Evolutionary conservation across 2,797 vertebrate genomes (phyloP).

Genomic region (Sebastes vulpes): DNA sequence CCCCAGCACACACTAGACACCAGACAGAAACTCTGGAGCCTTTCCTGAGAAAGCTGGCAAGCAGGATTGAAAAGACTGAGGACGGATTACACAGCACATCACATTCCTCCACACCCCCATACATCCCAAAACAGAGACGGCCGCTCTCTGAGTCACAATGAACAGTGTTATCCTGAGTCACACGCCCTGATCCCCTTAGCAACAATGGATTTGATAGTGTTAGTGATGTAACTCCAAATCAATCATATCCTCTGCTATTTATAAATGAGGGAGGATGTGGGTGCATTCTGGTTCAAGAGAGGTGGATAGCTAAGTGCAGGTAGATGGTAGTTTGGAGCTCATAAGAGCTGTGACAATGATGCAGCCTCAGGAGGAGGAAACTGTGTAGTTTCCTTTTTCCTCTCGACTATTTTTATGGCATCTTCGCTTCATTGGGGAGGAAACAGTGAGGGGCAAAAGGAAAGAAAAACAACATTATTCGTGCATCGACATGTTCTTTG

Average conservation of each 20-base stretch:
- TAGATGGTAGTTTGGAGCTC: neutral
- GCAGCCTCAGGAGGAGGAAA: slow-evolving; percentile 5
- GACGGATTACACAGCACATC: slow-evolving; percentile 44
- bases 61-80: neutral
- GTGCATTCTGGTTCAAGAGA: slow-evolving; percentile 22
- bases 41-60: slow-evolving; percentile 6
- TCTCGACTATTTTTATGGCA: neutral
- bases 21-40: neutral
- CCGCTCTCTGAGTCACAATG: slow-evolving; percentile 50
- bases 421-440: neutral
- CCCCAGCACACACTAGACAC: neutral
- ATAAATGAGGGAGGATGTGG: slow-evolving; percentile 45
- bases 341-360: neutral
- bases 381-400: slow-evolving; percentile 5
- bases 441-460: neutral
- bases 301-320: neutral
- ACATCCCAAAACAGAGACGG: slow-evolving; percentile 62
- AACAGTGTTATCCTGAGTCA: slow-evolving; percentile 59
- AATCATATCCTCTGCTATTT: slow-evolving; percentile 69
- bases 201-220: slow-evolving; percentile 42
- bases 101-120: slow-evolving; percentile 46
- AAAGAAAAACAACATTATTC: neutral
- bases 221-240: slow-evolving; percentile 69
- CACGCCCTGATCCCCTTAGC: slow-evolving; percentile 46
- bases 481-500: neutral